Evolutionary conservation across 2,888 invertebrate species (phyloP), one percentile per base, ranked within the genome.

Genomic region (Steinernema carpocapsae): DNA sequence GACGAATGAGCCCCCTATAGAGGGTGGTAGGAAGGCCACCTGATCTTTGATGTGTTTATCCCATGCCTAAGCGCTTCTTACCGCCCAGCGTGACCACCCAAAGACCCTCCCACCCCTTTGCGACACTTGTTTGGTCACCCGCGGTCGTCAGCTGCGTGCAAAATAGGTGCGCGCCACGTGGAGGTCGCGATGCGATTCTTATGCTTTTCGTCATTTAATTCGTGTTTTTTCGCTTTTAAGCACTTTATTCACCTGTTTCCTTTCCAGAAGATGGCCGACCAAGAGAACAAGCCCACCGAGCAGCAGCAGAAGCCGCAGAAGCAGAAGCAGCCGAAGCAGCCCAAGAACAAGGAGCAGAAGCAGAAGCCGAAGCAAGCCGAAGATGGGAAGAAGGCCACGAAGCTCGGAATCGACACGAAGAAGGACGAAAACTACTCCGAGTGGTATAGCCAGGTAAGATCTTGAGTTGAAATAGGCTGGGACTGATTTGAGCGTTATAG

Each of bases 341-440:
- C 59, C 70, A 75, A 78, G 70, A 77, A 79, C 73, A 48, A n/a
- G 84, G 26, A 74, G 71, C 76, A 72, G 79, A 71, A 59, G 78
- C 74, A 17, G 72, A 72, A 46, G 29, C 52, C 52, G 26, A 70
- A 70, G 52, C 70, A 22, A 24, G 76, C 42, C 14, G 74, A 48
- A 17, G 83, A 82, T 43, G 83, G 88, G 0, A 96, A 97, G 89
- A 97, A 97, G 87, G 92, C 95, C 86, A 96, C 97, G 0, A 91
- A 95, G 72, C 90, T 99, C 7, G 97, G 99, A 1, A 89, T 99
- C 26, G 97, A 97, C 88, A 94, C 93, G 0, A 93, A 91, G 83
- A 99, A 99, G 88, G 93, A 93, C 83, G 94, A 93, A 29, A 94
- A 95, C 88, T 90, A 99, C 37, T 91, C 97, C 0, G 97, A 97